Evolutionary conservation across 2,888 invertebrate species (phyloP), one percentile per base, ranked within the genome.

Genomic region (Monopis laevigella): DNA sequence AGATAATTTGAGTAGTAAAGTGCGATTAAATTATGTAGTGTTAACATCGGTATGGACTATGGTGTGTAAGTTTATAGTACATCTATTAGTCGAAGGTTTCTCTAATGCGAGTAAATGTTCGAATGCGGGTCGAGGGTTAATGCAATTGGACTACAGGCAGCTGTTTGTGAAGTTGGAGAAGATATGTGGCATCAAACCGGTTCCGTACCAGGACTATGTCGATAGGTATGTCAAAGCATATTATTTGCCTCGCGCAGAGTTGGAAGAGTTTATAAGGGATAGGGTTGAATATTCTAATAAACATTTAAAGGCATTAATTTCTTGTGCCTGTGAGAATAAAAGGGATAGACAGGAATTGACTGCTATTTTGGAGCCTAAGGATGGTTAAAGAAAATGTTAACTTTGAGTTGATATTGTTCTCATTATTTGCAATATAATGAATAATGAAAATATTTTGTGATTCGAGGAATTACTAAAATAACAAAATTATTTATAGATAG

Each of bases 131-230:
- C 81, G 99, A 27, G 98, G 96, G 0, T 71, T 99, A 7, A 99
- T 99, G 98, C 98, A 98, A 61, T 78, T 99, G 14, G 99, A 99
- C 80, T 98, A 96, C 58, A 93, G 96, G 5, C 98, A 98, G 63
- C 88, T 98, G 46, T 86, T 96, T 50, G 88, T 93, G 14, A 96
- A 97, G 62, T 82, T 95, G 40, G 96, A 98, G 66, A 88, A 90
- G 56, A 87, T 97, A 41, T 90, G 95, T 0, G 86, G 87, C 1
- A 62, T 95, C 5, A 88, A 89, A 57, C 96, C 96, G 2, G 82
- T 95, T 11, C 95, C 97, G 0, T 91, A 92, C 56, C 88, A 90
- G 48, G 90, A 92, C 42, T 94, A 92, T 56, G 97, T 98, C 0
- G 98, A 98, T 69, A 86, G 86, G 41, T 99, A 96, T 60, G 92